Base-by-base conservation (phyloP, 2,888 invertebrate genomes). In the Morpho helenor region DNA sequence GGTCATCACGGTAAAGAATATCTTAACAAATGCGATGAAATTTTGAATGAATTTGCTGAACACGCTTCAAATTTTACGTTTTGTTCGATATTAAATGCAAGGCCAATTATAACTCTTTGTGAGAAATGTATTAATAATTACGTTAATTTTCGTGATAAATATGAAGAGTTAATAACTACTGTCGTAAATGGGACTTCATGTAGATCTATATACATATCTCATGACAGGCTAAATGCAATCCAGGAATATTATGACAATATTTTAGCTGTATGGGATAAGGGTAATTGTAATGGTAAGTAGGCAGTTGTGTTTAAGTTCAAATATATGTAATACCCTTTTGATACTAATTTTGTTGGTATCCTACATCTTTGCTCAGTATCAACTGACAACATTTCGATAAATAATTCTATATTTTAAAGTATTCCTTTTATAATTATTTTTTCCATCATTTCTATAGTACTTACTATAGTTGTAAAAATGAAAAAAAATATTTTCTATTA, bases 181-280 rank as follows among this genome's bases (percentile, higher is more conserved):
- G 67, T 68, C 66, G 82, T 88, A 10, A 91, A 92, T 75, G 89
- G 84, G n/a, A 92, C 90, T 41, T 80, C 92, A 40, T 94, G 94
- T 75, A 88, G 91, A 66, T 90, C 92, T 59, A 72, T 91, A 60
- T 92, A 91, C 65, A 82, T 93, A 61, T 93, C 94, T 66, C 82
- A 92, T 56, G 94, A 94, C 72, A 85, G 94, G 67, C 76, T 94
- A 57, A 91, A 94, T 84, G 92, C 92, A 52, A 85, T 94, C 23
- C 76, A 92, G 62, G 88, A 91, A 59, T 91, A 92, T 63, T 92
- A 93, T 79, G 75, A 87, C 49, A 92, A 91, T 69, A 91, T 92
- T 65, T 69, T 82, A 59, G 76, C 86, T 67, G 77, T 94, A 63
- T 94, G 94, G 94, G 76, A 84, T 39, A 89, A 91, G 74, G 94